Conservation (phyloP, 2,113 vertebrate genomes). For the Muscicapa adusta region DNA sequence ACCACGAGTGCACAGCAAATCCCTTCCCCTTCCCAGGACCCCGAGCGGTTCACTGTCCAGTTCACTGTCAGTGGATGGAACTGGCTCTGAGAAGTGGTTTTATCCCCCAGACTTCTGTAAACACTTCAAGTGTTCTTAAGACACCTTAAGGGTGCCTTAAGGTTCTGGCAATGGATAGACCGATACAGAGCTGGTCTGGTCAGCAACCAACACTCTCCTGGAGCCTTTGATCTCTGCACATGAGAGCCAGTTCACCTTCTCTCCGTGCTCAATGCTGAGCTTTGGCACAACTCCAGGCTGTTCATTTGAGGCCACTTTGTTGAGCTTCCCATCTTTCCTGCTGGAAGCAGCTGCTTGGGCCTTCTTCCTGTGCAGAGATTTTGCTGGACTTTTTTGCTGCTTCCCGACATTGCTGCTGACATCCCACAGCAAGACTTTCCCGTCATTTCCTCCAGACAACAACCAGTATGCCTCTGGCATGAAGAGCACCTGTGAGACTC, state of each 20-base stretch:
- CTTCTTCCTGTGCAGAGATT: conserved; percentile 71
- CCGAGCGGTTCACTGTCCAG: not conserved
- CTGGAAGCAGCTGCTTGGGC: conserved; percentile 49
- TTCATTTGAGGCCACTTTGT: not conserved
- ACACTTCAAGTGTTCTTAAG: not conserved
- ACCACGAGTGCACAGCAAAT: not conserved
- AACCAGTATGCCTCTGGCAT: conserved; percentile 82
- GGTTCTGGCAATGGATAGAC: conserved; percentile 76
- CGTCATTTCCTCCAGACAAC: conserved; percentile 89
- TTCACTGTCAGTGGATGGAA: not conserved
- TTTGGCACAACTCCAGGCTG: conserved; percentile 65
- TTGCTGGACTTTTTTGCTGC: conserved; percentile 66
- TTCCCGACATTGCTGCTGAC: conserved; percentile 70
- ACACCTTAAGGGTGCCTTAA: conserved; percentile 16
- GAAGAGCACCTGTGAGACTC: conserved; percentile 89
- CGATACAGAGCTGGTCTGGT: conserved; percentile 82
- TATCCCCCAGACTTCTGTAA: not conserved
- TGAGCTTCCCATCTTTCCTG: conserved; percentile 47
- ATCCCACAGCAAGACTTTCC: conserved; percentile 88
- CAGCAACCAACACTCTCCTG: conserved; percentile 84
- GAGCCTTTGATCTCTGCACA: conserved; percentile 79
- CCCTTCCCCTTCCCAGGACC: not conserved
- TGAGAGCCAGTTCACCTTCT: conserved; percentile 94
- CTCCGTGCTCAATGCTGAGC: conserved; percentile 82
- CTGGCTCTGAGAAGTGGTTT: not conserved